Percentiles rank a stretch among this genome's conserved stretches.
Conservation (phyloP, 2,113 vertebrate species). For the Salminus brasiliensis region DNA sequence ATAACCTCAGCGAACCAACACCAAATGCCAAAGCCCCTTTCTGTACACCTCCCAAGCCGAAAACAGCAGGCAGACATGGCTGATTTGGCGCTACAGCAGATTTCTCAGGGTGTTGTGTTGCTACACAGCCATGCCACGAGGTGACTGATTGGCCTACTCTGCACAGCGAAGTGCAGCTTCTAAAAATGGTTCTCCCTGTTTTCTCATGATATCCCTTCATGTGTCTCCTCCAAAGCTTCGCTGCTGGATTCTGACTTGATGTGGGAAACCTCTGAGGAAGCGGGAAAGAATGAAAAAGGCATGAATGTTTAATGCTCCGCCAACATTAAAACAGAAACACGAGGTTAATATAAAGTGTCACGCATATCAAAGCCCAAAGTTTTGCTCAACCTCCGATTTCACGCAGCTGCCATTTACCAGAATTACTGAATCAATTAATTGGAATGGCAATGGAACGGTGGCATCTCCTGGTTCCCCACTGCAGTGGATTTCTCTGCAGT, state of each 20-base stretch:
- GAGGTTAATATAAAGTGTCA: slow-evolving; percentile 52
- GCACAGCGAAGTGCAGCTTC: slow-evolving; percentile 29
- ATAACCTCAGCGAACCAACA: no score
- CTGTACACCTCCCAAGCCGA: not conserved
- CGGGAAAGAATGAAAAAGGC: slow-evolving; percentile 43
- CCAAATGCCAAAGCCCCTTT: no score
- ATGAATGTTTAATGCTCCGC: slow-evolving; percentile 55
- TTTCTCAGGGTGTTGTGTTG: not conserved
- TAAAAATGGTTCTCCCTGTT: slow-evolving; percentile 38
- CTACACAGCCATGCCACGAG: not conserved
- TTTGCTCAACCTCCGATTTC: slow-evolving; percentile 26
- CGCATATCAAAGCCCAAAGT: slow-evolving; percentile 36
- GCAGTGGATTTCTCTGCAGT: slow-evolving; percentile 48
- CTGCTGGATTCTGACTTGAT: slow-evolving; percentile 36
- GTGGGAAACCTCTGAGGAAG: slow-evolving; percentile 35
- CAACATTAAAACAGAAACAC: slow-evolving; percentile 46
- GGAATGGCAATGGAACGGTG: slow-evolving; percentile 44
- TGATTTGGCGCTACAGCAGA: slow-evolving; percentile 4
- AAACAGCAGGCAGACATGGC: not conserved
- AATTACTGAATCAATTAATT: slow-evolving; percentile 58
- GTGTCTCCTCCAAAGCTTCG: slow-evolving; percentile 29
- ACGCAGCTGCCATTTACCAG: slow-evolving; percentile 43
- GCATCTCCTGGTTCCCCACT: slow-evolving; percentile 45
- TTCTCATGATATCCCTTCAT: slow-evolving; percentile 23
- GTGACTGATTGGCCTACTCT: slow-evolving; percentile 26